These are phyloP conservation scores for Sturnira hondurensis DNA, from an alignment of 2,113 vertebrate genomes.

Conservation along the genomic window DNA sequence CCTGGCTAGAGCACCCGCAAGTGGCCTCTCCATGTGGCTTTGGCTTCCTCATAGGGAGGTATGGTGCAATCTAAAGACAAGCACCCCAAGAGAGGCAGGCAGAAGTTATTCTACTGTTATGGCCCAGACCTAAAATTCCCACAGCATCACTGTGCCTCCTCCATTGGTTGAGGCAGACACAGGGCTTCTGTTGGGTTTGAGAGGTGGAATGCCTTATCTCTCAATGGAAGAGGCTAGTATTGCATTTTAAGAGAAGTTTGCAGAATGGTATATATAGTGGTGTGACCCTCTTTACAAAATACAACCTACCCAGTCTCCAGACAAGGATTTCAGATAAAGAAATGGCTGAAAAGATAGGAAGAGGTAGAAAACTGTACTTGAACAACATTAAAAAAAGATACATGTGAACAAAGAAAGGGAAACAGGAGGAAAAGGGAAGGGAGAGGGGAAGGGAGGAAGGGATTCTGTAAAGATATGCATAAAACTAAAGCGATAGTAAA, in stretches of 20 bases:
- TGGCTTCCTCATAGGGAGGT: neutral
- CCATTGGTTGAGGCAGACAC: neutral
- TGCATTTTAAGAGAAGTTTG: no score
- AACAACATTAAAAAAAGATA: no score
- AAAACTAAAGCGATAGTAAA: no score
- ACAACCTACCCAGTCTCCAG: neutral
- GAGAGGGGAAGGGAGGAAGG: neutral
- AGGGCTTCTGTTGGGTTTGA: neutral
- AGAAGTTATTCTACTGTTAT: neutral
- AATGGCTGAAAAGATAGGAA: neutral
- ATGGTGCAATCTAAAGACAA: neutral
- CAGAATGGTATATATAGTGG: rapidly evolving
- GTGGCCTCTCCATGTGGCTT: neutral
- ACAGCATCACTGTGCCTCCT: rapidly evolving
- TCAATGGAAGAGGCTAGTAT: rapidly evolving
- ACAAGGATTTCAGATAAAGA: neutral
- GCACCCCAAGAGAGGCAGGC: neutral
- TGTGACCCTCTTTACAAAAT: neutral
- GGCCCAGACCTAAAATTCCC: neutral
- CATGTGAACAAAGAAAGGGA: no score
- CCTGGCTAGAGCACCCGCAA: neutral
- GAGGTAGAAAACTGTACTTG: no score
- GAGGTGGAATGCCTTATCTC: neutral
- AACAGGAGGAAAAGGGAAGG: neutral
- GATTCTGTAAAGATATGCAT: neutral